phyloP scores from a whole-genome alignment of 2,113 vertebrate species.

The Cyprinodon tularosa region DNA sequence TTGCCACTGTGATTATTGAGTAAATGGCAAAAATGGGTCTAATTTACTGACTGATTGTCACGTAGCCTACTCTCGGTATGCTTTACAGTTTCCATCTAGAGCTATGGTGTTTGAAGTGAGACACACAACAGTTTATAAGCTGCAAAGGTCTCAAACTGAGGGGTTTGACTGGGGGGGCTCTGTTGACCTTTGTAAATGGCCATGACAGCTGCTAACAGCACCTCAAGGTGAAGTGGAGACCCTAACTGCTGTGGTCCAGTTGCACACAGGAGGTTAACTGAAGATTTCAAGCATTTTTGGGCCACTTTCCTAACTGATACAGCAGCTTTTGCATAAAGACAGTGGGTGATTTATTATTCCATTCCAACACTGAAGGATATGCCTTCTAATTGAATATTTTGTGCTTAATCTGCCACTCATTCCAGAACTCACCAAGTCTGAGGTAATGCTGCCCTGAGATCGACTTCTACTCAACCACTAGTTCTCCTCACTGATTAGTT shows the following conservation, averaged over 20 bases:
- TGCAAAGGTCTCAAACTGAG: conserved; percentile 38
- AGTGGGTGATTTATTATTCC: not conserved
- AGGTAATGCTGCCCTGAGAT: not conserved
- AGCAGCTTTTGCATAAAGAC: not conserved
- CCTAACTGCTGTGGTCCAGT: conserved; percentile 38
- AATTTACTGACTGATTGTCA: no score
- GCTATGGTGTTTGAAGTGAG: conserved; percentile 18
- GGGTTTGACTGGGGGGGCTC: not conserved
- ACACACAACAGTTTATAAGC: conserved; percentile 52
- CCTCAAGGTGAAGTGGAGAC: conserved; percentile 65
- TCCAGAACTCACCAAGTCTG: not conserved
- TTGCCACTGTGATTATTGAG: no score
- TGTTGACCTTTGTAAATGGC: conserved; percentile 55
- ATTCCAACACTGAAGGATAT: not conserved
- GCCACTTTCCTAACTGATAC: not conserved
- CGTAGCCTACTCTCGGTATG: no score
- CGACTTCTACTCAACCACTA: conserved; percentile 16
- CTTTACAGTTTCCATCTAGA: not conserved
- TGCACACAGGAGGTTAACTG: conserved; percentile 33
- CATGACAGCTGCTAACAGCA: conserved; percentile 63
- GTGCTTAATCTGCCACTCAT: not conserved
- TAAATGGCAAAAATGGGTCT: no score
- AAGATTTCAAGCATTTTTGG: conserved; percentile 14
- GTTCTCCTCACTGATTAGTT: conserved; percentile 14
- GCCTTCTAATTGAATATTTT: not conserved